A percentile compares a stretch with the other conserved stretches of the same genome.
Conservation (phyloP, 1,140 invertebrate species). For the Cherax quadricarinatus region DNA sequence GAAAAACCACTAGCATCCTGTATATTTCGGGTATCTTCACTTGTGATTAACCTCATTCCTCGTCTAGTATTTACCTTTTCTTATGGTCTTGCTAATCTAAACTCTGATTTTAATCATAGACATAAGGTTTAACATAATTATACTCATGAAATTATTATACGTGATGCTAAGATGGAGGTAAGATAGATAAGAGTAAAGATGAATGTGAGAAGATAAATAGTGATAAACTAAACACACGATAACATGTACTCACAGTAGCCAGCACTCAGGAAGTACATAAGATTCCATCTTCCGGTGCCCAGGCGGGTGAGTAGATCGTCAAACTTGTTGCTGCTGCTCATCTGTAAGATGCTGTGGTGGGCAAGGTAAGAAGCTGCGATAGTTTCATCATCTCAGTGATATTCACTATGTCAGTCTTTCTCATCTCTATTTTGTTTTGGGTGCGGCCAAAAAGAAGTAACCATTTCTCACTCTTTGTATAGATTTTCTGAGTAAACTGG, state of each 20-base stretch:
- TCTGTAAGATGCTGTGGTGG: not conserved
- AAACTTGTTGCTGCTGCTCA: not conserved
- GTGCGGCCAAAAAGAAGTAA: not conserved
- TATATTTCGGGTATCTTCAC: too few species aligned
- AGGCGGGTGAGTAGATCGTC: constrained; percentile 6
- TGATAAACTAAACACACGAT: too few species aligned
- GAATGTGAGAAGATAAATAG: too few species aligned
- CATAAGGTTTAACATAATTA: too few species aligned
- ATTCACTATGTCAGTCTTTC: not conserved
- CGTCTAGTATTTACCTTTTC: too few species aligned
- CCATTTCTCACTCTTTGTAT: not conserved
- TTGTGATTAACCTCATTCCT: too few species aligned
- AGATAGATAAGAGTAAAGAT: too few species aligned
- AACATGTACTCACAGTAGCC: not conserved
- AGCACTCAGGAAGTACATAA: not conserved
- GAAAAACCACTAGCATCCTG: too few species aligned
- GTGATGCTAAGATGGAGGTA: too few species aligned
- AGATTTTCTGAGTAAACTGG: not conserved
- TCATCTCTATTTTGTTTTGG: not conserved
- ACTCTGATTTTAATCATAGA: too few species aligned
- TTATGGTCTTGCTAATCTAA: too few species aligned
- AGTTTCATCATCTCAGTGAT: not conserved
- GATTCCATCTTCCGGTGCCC: constrained; percentile 1
- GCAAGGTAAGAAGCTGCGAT: not conserved
- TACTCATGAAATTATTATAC: too few species aligned